phyloP scores from a whole-genome alignment of 1,140 invertebrate species.

The Vanessa tameamea region DNA sequence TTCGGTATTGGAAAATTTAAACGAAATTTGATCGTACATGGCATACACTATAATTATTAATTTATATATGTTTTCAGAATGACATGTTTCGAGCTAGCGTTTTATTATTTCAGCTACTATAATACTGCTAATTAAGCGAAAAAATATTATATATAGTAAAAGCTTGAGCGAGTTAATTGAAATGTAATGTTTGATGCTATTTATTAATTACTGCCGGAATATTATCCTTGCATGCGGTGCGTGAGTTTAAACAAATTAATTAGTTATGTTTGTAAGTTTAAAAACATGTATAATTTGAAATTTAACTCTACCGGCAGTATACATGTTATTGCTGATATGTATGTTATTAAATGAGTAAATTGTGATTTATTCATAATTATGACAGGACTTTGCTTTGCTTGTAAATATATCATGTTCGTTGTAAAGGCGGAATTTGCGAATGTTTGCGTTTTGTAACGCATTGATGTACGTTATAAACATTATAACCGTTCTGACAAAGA shows the following conservation, averaged over 20 bases:
- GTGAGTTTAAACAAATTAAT: conserved; percentile 28
- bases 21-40: no score
- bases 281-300: conserved; percentile 12
- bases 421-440: neutral
- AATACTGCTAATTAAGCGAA: conserved; percentile 8
- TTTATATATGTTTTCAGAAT: neutral
- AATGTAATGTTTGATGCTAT: conserved; percentile 14
- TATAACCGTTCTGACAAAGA: neutral
- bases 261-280: conserved; percentile 10
- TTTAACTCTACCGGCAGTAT: conserved; percentile 17
- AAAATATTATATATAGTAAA: conserved; percentile 1
- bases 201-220: conserved; percentile 28
- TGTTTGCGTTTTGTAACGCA: neutral
- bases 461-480: neutral
- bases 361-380: neutral
- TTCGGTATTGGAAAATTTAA: neutral
- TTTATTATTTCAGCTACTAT: neutral
- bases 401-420: neutral
- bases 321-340: neutral
- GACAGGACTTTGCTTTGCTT: conserved; percentile 1
- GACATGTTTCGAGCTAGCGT: neutral
- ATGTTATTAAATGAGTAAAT: neutral
- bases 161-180: conserved; percentile 18
- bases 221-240: conserved; percentile 26
- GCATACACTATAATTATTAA: neutral